Percentiles rank a stretch among this genome's conserved stretches.
These are phyloP conservation scores for Bergia sp. DNA, from an alignment of 92 coral and sea anemone species.

Conservation along the genomic window DNA sequence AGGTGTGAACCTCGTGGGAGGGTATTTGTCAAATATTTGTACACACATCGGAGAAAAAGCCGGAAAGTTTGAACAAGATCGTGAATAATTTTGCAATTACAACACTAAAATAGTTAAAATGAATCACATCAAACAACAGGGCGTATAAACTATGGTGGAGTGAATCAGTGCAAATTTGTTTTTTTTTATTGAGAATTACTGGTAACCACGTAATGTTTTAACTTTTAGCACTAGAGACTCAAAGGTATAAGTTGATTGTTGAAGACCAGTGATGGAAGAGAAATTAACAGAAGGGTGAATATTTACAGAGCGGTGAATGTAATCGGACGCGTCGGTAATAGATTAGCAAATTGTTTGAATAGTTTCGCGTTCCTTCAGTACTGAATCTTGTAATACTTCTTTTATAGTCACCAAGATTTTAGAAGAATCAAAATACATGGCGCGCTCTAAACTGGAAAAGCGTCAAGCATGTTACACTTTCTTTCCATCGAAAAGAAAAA, in stretches of 20 bases:
- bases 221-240: neutral
- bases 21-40: constrained; percentile 11
- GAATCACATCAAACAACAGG: neutral
- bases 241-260: neutral
- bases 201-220: neutral
- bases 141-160: neutral
- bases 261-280: constrained; percentile 5
- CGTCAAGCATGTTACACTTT: no score
- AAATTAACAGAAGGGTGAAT: neutral
- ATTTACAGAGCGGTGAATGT: constrained; percentile 6
- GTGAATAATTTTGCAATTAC: neutral
- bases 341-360: neutral
- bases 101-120: neutral
- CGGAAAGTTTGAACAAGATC: constrained; percentile 24
- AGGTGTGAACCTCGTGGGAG: constrained; percentile 26
- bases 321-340: neutral
- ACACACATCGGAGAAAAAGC: neutral
- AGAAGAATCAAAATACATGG: no score
- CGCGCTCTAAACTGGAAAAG: no score
- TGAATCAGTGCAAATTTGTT: neutral
- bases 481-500: neutral
- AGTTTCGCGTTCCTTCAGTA: neutral
- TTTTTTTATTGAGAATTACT: neutral
- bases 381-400: neutral
- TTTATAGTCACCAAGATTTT: no score